These are phyloP conservation scores for Dissostichus mawsoni DNA, from an alignment of 2,113 vertebrate genomes.

Conservation along the genomic window DNA sequence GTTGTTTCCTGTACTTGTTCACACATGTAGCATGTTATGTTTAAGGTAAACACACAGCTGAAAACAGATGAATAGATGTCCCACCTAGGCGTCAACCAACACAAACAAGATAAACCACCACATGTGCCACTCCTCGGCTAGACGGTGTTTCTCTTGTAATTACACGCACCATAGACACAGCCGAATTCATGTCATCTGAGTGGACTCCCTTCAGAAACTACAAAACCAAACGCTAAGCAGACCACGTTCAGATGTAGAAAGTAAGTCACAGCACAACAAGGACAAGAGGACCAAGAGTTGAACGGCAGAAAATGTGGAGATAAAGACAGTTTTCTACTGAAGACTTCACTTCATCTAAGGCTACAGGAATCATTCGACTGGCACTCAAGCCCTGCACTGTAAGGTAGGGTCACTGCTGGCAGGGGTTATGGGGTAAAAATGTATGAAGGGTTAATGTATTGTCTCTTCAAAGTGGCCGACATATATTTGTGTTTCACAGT, in stretches of 20 bases:
- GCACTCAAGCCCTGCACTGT: background rate
- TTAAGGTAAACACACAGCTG: slow-evolving; percentile 29
- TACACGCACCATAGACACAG: slow-evolving; percentile 27
- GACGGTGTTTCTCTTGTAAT: slow-evolving; percentile 49
- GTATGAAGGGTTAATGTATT: background rate
- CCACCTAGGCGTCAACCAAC: slow-evolving; percentile 15
- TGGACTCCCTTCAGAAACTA: slow-evolving; percentile 27
- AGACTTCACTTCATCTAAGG: slow-evolving; percentile 4
- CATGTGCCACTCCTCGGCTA: slow-evolving; percentile 41
- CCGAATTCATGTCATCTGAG: slow-evolving; percentile 30
- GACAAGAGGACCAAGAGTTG: background rate
- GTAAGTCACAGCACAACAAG: background rate
- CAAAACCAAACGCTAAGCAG: slow-evolving; percentile 6
- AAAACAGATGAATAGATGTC: slow-evolving; percentile 12
- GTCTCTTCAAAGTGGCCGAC: background rate
- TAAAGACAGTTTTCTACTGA: slow-evolving; percentile 1
- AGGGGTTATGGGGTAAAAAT: background rate
- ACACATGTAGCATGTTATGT: background rate
- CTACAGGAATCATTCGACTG: background rate
- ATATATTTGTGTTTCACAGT: background rate
- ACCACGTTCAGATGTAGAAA: background rate
- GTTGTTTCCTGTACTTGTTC: slow-evolving; percentile 13
- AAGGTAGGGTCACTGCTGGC: slow-evolving; percentile 40
- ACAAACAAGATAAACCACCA: slow-evolving; percentile 29
- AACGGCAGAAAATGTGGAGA: background rate